phyloP scores from a whole-genome alignment of 2,797 vertebrate genomes.

The Basileuterus tristriatus region DNA sequence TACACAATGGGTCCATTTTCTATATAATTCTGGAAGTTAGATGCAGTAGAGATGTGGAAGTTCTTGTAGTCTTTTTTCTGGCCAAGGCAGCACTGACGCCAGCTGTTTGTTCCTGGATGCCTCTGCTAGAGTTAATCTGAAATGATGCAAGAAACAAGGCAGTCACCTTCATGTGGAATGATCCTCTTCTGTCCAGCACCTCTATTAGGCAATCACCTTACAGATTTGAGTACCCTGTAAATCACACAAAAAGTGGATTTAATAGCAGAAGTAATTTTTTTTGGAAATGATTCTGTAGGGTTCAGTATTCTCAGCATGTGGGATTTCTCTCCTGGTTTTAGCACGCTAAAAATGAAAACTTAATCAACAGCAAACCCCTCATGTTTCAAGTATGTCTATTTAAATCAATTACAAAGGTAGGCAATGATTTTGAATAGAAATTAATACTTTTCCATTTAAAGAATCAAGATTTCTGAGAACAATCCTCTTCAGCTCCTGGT shows the following conservation, averaged over 20 bases:
- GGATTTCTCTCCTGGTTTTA: background rate
- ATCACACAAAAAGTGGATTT: background rate
- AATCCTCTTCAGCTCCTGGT: background rate
- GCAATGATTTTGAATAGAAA: background rate
- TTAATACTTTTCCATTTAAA: background rate
- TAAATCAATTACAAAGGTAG: background rate
- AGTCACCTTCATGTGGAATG: background rate
- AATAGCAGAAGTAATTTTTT: background rate
- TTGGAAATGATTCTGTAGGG: background rate
- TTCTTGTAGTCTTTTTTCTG: background rate
- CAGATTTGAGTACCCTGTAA: background rate
- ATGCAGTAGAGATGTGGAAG: background rate
- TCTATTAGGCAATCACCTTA: background rate
- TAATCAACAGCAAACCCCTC: background rate
- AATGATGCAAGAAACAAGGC: background rate
- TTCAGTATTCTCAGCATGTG: background rate
- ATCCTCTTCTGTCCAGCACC: background rate
- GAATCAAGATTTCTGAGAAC: background rate
- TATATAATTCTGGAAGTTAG: background rate
- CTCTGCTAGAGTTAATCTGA: background rate
- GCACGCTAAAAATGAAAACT: background rate
- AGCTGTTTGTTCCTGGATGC: background rate
- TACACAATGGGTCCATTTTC: background rate
- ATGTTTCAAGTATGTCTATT: background rate
- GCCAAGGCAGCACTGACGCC: background rate